Conservation (phyloP, 2,797 vertebrate species). For the Oceanodroma leucorhoa region DNA sequence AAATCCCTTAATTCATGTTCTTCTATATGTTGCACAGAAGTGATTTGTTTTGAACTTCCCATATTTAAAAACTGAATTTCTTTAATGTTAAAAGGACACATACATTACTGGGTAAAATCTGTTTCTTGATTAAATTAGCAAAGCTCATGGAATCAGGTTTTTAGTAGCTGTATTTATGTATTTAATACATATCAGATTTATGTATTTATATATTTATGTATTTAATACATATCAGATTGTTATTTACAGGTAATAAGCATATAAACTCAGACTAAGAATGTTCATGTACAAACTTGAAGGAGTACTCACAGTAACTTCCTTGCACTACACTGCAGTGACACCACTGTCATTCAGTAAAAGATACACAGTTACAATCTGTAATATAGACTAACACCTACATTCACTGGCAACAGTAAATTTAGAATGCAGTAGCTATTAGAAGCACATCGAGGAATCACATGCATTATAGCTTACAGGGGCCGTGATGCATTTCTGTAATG, state of each 20-base stretch:
- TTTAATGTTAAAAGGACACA: not conserved
- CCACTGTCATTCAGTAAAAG: not conserved
- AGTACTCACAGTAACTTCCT: not conserved
- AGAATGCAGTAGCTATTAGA: not conserved
- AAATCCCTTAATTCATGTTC: not conserved
- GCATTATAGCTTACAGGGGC: not conserved
- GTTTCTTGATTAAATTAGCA: not conserved
- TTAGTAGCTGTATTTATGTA: not conserved
- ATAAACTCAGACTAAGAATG: not conserved
- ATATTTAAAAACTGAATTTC: not conserved
- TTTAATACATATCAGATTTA: not conserved
- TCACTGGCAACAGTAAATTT: not conserved
- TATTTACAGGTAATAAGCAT: not conserved
- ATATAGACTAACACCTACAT: too few species aligned
- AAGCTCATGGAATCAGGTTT: not conserved
- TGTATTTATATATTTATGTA: too few species aligned
- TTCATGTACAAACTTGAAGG: not conserved
- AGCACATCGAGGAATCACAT: not conserved
- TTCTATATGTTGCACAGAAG: not conserved
- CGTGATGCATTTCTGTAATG: not conserved
- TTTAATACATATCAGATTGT: not conserved
- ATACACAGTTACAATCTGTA: rapidly evolving
- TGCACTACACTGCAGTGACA: not conserved
- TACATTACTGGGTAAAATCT: not conserved
- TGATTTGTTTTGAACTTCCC: not conserved